A percentile compares a stretch with the other conserved stretches of the same genome.
Evolutionary conservation across 2,797 vertebrate species (phyloP).

Genomic region (Paratrypauchen microcephalus): DNA sequence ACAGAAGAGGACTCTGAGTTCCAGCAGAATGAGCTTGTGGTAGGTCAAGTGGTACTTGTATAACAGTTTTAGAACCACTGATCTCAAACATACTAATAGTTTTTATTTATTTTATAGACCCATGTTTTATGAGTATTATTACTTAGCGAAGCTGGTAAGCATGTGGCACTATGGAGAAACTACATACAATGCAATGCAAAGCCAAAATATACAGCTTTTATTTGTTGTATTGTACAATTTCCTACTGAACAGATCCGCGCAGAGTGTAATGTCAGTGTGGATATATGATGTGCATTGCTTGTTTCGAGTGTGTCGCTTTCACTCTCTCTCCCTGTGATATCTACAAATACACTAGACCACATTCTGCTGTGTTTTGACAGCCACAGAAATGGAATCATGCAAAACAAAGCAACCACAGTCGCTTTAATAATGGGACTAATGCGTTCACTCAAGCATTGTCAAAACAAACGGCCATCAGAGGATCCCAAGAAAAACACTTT

Average conservation of each 20-base stretch:
- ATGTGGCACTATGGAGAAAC: background rate
- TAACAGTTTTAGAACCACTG: too few relatives aligned
- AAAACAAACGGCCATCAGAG: conserved; percentile 29
- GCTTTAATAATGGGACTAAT: conserved; percentile 28
- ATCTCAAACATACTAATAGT: too few relatives aligned
- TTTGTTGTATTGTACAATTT: conserved; percentile 29
- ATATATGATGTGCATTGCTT: conserved; percentile 39
- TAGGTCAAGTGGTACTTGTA: too few relatives aligned
- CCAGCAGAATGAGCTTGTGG: too few relatives aligned
- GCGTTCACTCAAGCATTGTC: conserved; percentile 38
- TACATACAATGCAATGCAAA: background rate
- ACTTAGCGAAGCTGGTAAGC: background rate
- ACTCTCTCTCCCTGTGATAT: conserved; percentile 11
- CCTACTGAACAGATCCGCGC: conserved; percentile 31
- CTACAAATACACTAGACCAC: conserved; percentile 16
- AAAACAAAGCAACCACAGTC: conserved; percentile 37
- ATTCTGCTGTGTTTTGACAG: conserved; percentile 35
- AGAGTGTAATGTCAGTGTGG: conserved; percentile 33
- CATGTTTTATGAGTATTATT: background rate
- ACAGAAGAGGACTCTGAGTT: too few relatives aligned
- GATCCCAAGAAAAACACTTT: conserved; percentile 29
- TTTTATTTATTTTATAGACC: background rate
- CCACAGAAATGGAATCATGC: conserved; percentile 25
- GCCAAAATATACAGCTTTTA: conserved; percentile 10
- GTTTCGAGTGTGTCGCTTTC: conserved; percentile 14